Evolutionary conservation across 1,140 invertebrate species (phyloP), one percentile per base, ranked within the genome.

Genomic region (Periplaneta americana): DNA sequence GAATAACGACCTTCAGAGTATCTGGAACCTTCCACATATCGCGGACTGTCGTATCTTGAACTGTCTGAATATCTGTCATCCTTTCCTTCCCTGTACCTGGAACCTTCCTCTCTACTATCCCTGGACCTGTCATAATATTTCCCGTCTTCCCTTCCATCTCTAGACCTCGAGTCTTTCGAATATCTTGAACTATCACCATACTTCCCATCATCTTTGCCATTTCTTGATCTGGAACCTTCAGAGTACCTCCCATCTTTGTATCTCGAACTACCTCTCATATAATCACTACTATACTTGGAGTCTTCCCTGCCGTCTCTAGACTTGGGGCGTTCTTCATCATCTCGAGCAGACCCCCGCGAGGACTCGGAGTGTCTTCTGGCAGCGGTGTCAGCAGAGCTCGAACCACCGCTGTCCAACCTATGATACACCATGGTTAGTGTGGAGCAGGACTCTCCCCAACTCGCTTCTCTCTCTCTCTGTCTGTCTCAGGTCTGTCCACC

Each of bases 401-500:
- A 36, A 57, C 35, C 36, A 32, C 75, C 35, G 78, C 78, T 36
- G 34, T 75, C 82, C 66, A 28, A 79, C 78, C 82, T 80, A 82
- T 75, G 82, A 82, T 79, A 82, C 82, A 82, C 78, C 82, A 82
- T 79, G 37, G 34, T 36, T 36, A 79, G 57, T 35, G 82, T 32
- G 48, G 39, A 76, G 80, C 80, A 77, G 79, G 57, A 39, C 79
- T 80, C 36, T 80, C 79, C 34, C 79, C 79, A 57, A 74, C 36
- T 66, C 48, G 48, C n/a, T 66, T 36, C 57, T 35, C 13, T 34
- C 75, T 77, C 75, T 77, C 32, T 31, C n/a, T 9, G n/a, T 74
- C 74, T 74, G 36, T 35, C 39, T 34, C 57, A 57, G 35, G 33
- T 78, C 81, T 57, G 80, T 74, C 78, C 82, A 82, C 82, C 82